Base-by-base conservation (phyloP, 1,140 invertebrate species). In the Heliconius hewitsoni region DNA sequence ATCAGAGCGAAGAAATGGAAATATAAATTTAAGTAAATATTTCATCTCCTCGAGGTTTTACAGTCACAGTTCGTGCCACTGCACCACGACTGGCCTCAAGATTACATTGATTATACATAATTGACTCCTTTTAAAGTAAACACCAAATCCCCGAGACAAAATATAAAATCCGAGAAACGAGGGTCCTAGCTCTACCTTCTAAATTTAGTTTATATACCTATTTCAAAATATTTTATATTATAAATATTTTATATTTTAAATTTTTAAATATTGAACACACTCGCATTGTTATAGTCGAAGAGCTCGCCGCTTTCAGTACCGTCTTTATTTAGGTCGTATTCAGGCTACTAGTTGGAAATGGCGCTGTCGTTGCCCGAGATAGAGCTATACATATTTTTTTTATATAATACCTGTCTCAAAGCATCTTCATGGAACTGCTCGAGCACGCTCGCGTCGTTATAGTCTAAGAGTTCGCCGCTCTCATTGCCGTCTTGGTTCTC, bases 381-480 rank as follows among this genome's bases (percentile, higher is more conserved):
- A 5, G 30, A 30, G 18, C 16, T 52, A 50, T 16, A 50, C 11
- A 23, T 23, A 23, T 23, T 50, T 18, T 52, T 46, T 52, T 52
- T 52, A 19, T 52, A 60, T 11, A 4, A 76, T 39, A 96, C 96
- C 95, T 96, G 96, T 86, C 95, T 95, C 34, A 97, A 92, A 8
- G 97, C 97, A 87, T 97, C 96, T 85, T 97, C 96, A 86, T 97
- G 96, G 87, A 97, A 97, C 84, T 97, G 96, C n/a, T 96, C 96
- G 3, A 97, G 91, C 0, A 96, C 94, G 23, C 95, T 95, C 3
- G 95, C 94, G 80, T 96, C 96, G 52, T 91, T 93, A 73, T 94
- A 94, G 83, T 95, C 94, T 1, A 95, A 83, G 1, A 95, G 89
- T 71, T 95, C 95, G 0, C 93, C 94, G 74, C 87, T 92, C 73